Percentiles rank a stretch among this genome's conserved stretches.
Conservation (phyloP, 2,797 vertebrate species). For the Ispidina picta region DNA sequence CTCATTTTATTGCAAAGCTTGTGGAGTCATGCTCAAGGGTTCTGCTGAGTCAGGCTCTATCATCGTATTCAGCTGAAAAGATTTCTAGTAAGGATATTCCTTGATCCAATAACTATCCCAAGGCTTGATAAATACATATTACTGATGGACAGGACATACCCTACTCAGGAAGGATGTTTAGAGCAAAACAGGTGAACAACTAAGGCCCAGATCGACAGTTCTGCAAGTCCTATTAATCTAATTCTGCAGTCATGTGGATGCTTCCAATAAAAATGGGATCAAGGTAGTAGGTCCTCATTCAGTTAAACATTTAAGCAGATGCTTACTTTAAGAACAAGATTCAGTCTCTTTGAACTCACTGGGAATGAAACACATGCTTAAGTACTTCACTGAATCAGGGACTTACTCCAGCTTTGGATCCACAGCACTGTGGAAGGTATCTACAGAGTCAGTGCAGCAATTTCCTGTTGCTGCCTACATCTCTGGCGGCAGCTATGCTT, state of each 20-base stretch:
- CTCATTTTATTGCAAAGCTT: neutral
- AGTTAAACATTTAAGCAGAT: constrained; percentile 38
- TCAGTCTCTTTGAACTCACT: constrained; percentile 43
- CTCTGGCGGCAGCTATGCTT: neutral
- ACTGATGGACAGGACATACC: neutral
- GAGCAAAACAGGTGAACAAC: neutral
- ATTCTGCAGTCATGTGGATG: neutral
- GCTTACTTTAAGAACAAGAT: constrained; percentile 32
- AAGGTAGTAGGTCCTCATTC: neutral
- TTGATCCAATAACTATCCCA: neutral
- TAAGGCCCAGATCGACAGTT: neutral
- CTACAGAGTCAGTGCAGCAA: neutral
- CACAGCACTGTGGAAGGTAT: neutral
- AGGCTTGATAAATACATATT: neutral
- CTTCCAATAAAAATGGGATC: constrained; percentile 44
- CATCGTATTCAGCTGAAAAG: neutral
- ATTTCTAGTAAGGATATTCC: neutral
- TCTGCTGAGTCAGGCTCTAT: neutral
- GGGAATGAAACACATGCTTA: constrained; percentile 28
- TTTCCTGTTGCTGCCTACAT: neutral
- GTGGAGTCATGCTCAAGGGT: neutral
- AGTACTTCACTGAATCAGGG: constrained; percentile 4
- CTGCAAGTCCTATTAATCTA: neutral
- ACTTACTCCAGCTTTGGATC: constrained; percentile 1
- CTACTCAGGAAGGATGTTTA: neutral